phyloP scores from a whole-genome alignment of 1,140 invertebrate genomes.

The Leucophenga varia region DNA sequence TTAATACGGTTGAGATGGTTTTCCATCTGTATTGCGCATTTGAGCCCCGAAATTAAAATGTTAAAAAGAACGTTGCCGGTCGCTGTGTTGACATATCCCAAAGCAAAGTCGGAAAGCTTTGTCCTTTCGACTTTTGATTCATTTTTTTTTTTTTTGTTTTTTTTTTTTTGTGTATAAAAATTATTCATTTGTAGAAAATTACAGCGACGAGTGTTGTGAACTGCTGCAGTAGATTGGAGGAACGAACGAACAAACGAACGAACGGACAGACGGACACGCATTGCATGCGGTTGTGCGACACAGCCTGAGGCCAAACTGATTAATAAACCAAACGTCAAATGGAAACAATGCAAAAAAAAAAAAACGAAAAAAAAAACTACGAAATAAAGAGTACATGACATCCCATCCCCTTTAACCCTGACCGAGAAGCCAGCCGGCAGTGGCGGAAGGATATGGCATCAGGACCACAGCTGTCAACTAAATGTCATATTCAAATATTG shows the following conservation, averaged over 20 bases:
- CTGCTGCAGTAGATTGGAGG: too few relatives aligned
- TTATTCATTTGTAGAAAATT: constrained; percentile 52
- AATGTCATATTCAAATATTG: constrained; percentile 42
- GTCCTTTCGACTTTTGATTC: constrained; percentile 22
- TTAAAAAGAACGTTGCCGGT: background rate
- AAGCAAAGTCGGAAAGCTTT: constrained; percentile 28
- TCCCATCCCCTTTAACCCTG: constrained; percentile 12
- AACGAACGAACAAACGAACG: constrained; percentile 1
- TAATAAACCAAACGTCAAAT: constrained; percentile 56
- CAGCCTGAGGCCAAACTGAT: constrained; percentile 53
- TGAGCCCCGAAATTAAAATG: too few relatives aligned
- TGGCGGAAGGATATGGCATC: constrained; percentile 24
- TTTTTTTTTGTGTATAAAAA: constrained; percentile 34
- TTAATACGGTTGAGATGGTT: background rate
- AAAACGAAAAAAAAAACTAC: too few relatives aligned
- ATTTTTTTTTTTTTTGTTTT: constrained; percentile 23
- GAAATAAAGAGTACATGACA: too few relatives aligned
- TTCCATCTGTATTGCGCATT: background rate
- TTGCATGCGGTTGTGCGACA: background rate
- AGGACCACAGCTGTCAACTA: constrained; percentile 46
- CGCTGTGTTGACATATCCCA: constrained; percentile 33
- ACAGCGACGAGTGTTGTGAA: constrained; percentile 19
- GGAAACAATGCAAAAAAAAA: constrained; percentile 17
- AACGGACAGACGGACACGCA: too few relatives aligned
- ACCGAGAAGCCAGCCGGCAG: constrained; percentile 7